phyloP scores from a whole-genome alignment of 2,113 vertebrate species.

The Tretioscincus oriximinensis region DNA sequence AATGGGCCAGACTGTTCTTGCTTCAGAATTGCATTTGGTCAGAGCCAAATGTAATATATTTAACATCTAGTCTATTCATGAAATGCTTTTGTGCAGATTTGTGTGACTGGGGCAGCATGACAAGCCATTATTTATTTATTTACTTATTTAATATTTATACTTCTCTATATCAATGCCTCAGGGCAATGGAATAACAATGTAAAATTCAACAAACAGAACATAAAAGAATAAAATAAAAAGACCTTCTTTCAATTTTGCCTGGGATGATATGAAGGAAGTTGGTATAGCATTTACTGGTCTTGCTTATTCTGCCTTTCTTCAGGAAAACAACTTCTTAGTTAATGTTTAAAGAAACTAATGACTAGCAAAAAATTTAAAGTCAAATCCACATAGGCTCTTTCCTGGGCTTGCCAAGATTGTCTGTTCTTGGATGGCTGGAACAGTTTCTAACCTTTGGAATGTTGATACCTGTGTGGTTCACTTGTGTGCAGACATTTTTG shows the following conservation, averaged over 20 bases:
- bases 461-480: not conserved
- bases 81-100: slow-evolving; percentile 24
- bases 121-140: not conserved
- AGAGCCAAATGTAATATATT: slow-evolving; percentile 25
- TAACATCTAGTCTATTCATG: slow-evolving; percentile 39
- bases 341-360: not conserved
- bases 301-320: slow-evolving; percentile 13
- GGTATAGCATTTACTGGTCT: not conserved
- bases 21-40: slow-evolving; percentile 4
- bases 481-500: not conserved
- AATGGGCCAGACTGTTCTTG: not conserved
- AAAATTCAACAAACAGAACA: too few species aligned
- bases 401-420: too few species aligned
- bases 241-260: slow-evolving; percentile 14
- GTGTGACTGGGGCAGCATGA: slow-evolving; percentile 6
- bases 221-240: too few species aligned
- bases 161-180: too few species aligned
- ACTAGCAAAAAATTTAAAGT: not conserved
- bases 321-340: not conserved
- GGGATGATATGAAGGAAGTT: not conserved
- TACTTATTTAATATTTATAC: too few species aligned
- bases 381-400: not conserved
- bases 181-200: too few species aligned
- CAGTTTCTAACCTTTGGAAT: not conserved
- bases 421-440: not conserved